These are phyloP conservation scores for Rhabdophis nuchalis DNA, from an alignment of 2,797 vertebrate species.

Conservation along the genomic window DNA sequence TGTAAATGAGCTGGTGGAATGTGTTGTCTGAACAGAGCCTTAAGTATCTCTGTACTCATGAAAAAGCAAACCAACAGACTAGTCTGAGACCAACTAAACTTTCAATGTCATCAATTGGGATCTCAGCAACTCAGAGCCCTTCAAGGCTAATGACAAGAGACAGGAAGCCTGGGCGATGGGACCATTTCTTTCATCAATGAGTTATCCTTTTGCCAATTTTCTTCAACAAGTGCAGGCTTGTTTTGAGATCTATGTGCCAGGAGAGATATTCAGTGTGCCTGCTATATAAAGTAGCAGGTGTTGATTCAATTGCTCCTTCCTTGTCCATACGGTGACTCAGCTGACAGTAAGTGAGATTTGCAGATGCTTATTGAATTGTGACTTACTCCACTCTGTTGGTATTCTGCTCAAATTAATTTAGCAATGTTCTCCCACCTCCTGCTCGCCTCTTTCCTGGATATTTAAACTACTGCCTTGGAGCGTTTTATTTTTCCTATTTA, in stretches of 20 bases:
- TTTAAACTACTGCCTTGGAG: not conserved
- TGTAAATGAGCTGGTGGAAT: not conserved
- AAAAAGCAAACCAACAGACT: not conserved
- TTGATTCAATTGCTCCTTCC: constrained; percentile 23
- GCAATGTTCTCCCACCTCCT: not conserved
- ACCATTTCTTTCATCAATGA: constrained; percentile 12
- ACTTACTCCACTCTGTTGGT: not conserved
- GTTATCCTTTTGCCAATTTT: constrained; percentile 10
- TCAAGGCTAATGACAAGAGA: not conserved
- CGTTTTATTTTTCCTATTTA: not conserved
- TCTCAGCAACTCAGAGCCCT: not conserved
- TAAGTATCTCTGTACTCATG: not conserved
- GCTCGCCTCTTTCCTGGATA: not conserved
- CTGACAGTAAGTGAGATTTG: constrained; percentile 1
- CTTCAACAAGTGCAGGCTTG: not conserved
- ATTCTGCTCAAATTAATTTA: constrained; percentile 26
- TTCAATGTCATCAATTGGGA: not conserved
- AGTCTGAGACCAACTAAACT: not conserved
- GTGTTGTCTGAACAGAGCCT: not conserved
- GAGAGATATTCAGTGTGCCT: not conserved
- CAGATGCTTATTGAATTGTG: constrained; percentile 24
- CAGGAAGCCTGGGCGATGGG: not conserved
- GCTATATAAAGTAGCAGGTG: constrained; percentile 16
- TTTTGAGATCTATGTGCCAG: not conserved
- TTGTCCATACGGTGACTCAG: not conserved